These are phyloP conservation scores for Crax fasciolata DNA, from an alignment of 2,797 vertebrate genomes.

Conservation along the genomic window DNA sequence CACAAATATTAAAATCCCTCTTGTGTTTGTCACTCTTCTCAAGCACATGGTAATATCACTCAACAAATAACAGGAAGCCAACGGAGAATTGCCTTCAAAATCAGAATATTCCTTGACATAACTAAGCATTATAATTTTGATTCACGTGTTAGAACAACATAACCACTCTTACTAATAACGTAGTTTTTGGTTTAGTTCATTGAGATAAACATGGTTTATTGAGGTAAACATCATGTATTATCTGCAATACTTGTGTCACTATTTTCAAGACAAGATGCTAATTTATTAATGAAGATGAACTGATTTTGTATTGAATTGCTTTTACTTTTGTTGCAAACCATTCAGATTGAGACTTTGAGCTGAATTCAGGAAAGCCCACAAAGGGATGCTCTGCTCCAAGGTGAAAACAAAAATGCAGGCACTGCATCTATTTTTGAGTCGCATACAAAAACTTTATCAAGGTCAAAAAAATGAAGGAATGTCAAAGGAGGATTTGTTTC, in stretches of 20 bases:
- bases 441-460: conserved; percentile 2
- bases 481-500: neutral
- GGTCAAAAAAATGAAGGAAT: neutral
- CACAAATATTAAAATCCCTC: conserved; percentile 69
- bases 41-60: conserved; percentile 64
- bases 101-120: conserved; percentile 3
- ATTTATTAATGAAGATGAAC: neutral
- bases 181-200: neutral
- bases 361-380: neutral
- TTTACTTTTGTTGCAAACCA: neutral
- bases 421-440: neutral
- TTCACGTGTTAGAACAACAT: conserved; percentile 15
- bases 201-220: neutral
- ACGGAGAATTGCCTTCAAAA: conserved; percentile 66
- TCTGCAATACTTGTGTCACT: neutral
- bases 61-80: conserved; percentile 80
- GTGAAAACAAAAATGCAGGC: neutral
- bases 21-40: conserved; percentile 58
- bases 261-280: neutral
- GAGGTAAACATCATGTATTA: neutral
- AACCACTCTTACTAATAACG: neutral
- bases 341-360: neutral
- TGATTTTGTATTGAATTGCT: neutral
- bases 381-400: neutral
- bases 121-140: conserved; percentile 52